Conservation (phyloP, 2,797 vertebrate genomes). For the Sebastolobus alascanus region DNA sequence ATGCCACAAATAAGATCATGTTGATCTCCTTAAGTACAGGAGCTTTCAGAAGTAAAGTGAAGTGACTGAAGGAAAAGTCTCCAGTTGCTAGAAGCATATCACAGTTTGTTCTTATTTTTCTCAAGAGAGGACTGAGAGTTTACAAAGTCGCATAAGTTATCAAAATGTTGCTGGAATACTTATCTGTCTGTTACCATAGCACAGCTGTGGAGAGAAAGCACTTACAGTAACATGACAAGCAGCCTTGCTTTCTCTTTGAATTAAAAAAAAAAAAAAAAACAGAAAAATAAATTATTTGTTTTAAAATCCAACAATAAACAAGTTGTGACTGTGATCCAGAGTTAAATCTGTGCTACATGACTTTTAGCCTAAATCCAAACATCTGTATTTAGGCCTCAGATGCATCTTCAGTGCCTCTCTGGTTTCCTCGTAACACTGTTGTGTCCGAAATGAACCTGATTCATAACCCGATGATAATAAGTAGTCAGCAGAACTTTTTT, state of each 20-base stretch:
- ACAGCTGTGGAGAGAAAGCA: background rate
- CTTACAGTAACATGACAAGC: background rate
- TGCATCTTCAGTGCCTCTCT: background rate
- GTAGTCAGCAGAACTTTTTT: slow-evolving; percentile 1
- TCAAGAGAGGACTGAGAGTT: background rate
- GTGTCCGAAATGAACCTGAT: slow-evolving; percentile 5
- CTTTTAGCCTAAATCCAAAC: background rate
- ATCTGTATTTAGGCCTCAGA: slow-evolving; percentile 4
- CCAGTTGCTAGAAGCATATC: background rate
- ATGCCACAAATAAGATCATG: background rate
- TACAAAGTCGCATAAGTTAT: slow-evolving; percentile 20
- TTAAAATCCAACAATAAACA: background rate
- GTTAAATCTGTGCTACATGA: background rate
- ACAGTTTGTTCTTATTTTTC: slow-evolving; percentile 9
- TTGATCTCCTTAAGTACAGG: background rate
- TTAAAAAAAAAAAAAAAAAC: background rate
- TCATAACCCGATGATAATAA: slow-evolving; percentile 2
- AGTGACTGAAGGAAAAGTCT: background rate
- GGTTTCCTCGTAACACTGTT: slow-evolving; percentile 4
- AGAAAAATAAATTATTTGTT: background rate
- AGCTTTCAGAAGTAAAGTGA: background rate
- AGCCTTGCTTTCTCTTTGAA: background rate
- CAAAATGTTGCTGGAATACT: background rate
- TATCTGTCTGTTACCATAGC: slow-evolving; percentile 7
- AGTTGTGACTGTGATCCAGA: background rate